phyloP scores from a whole-genome alignment of 2,888 invertebrate genomes.

The Diplolepis rosae region DNA sequence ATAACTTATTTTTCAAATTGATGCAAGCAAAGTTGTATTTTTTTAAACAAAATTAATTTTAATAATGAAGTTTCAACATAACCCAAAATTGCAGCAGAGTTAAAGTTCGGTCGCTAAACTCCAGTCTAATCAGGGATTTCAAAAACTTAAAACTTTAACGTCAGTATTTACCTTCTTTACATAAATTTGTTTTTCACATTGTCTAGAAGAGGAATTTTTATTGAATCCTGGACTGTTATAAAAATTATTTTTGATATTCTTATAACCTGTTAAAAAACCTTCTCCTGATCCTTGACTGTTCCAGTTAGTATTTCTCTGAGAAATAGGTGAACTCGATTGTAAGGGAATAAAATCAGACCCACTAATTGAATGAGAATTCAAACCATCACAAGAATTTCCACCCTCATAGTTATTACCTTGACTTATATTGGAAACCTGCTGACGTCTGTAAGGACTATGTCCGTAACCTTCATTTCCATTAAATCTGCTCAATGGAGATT shows the following conservation, averaged over 20 bases:
- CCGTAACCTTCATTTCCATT: constrained; percentile 46
- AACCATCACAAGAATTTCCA: not conserved
- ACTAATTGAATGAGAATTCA: constrained; percentile 19
- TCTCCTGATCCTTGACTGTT: constrained; percentile 48
- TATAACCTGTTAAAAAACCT: constrained; percentile 29
- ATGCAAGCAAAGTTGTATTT: too few relatives aligned
- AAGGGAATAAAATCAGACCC: constrained; percentile 59
- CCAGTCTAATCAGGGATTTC: too few relatives aligned
- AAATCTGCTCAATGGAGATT: constrained; percentile 62
- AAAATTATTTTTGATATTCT: constrained; percentile 48
- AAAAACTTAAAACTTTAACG: not conserved
- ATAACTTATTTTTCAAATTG: too few relatives aligned
- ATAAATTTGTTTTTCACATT: constrained; percentile 39
- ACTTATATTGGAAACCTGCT: not conserved
- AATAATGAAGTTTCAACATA: not conserved
- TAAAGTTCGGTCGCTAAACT: too few relatives aligned
- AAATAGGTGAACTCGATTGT: constrained; percentile 49
- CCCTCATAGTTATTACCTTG: not conserved
- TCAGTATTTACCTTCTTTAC: constrained; percentile 4
- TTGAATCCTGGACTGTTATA: constrained; percentile 51
- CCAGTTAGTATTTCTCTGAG: constrained; percentile 42
- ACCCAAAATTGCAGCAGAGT: not conserved
- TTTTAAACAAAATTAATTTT: too few relatives aligned
- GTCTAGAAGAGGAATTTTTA: constrained; percentile 48
- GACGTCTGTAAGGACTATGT: constrained; percentile 36